Evolutionary conservation across 2,888 invertebrate species (phyloP), one percentile per base, ranked within the genome.

Genomic region (Drosophila testacea): DNA sequence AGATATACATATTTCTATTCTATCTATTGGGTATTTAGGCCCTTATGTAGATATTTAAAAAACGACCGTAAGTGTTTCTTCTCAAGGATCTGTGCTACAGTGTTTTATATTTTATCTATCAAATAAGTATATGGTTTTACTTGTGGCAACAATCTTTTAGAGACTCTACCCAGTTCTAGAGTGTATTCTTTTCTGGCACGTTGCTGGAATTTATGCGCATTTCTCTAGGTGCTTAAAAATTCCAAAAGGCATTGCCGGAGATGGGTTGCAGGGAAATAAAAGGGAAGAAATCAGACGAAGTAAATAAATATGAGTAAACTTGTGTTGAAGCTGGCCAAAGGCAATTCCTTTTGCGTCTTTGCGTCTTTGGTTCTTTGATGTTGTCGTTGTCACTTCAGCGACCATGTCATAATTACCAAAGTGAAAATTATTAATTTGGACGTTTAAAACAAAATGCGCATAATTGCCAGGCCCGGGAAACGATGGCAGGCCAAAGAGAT

Each of bases 351-450:
- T 28, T 16, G 46, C 57, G 36, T 54, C 41, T 13, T 30, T 30
- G 4, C 30, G 30, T 42, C 22, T 47, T 44, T 38, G 66, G 66
- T 63, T 59, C 89, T 85, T 85, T 86, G 90, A 90, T 90, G 86
- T 89, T 84, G 86, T 86, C 88, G 90, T 89, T 86, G 86, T 86
- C 86, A 90, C 90, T 90, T 90, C 82, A 87, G 77, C 88, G 69
- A 73, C 62, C 71, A 77, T 89, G 89, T 90, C 86, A 90, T 90
- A 86, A 86, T 86, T 90, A 90, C 82, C 82, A 90, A 84, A 85
- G 86, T 84, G 88, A 90, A 90, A 86, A 90, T 89, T 90, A 86
- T 90, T 87, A 87, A 86, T 86, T 90, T 89, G 69, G 86, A 90
- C 89, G 69, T 89, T 90, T 90, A 89, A 87, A 86, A 90, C 85